A percentile compares a stretch with the other conserved stretches of the same genome.
Conservation (phyloP, 1,140 invertebrate species). For the Sycobia sp. region DNA sequence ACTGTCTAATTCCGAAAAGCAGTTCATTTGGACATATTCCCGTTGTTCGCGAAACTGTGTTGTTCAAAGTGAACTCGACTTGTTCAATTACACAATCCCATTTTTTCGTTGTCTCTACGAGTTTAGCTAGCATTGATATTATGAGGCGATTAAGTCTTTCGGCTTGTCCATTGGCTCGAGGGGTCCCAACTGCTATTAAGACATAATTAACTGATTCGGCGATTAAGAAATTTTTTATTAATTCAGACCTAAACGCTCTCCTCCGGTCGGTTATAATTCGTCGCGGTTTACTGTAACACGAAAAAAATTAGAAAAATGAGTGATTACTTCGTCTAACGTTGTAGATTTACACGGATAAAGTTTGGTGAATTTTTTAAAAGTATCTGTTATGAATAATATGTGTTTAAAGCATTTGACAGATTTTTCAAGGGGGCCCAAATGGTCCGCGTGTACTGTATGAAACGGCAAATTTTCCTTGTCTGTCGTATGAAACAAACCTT, state of each 20-base stretch:
- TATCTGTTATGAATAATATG: neutral
- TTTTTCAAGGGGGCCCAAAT: neutral
- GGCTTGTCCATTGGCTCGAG: too few species aligned
- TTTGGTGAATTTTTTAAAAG: neutral
- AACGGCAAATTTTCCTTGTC: neutral
- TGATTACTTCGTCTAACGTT: neutral
- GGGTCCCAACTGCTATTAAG: neutral
- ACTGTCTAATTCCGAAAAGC: too few species aligned
- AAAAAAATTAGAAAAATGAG: neutral
- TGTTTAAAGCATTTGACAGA: neutral
- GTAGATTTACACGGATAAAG: neutral
- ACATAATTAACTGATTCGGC: neutral
- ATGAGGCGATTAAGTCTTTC: neutral
- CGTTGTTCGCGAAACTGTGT: too few species aligned
- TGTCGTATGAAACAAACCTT: neutral
- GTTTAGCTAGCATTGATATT: neutral
- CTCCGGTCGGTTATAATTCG: neutral
- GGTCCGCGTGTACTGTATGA: neutral
- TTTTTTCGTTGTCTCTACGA: neutral
- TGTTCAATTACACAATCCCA: neutral
- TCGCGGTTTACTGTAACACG: neutral
- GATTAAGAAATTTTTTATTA: neutral
- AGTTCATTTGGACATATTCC: too few species aligned
- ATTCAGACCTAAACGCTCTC: neutral
- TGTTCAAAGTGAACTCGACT: neutral